Conservation (phyloP, 2,888 invertebrate species). For the Hydrotaea diabolus region DNA sequence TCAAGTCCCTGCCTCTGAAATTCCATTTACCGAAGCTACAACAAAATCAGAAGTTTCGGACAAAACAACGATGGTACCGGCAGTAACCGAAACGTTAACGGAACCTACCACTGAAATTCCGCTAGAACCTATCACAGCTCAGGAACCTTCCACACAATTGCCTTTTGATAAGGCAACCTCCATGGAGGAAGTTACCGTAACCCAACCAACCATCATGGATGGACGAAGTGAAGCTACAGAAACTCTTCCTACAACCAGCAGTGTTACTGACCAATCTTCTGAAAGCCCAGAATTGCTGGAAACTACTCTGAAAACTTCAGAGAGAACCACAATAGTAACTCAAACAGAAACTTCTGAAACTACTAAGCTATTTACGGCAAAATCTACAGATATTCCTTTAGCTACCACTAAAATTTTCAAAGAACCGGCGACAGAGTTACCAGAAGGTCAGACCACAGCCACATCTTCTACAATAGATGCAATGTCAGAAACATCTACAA, state of each 20-base stretch:
- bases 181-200: background rate
- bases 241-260: too few species aligned
- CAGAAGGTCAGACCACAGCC: background rate
- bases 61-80: background rate
- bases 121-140: too few species aligned
- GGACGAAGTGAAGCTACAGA: background rate
- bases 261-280: too few species aligned
- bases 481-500: background rate
- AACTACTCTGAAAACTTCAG: too few species aligned
- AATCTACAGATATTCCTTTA: background rate
- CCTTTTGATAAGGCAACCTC: background rate
- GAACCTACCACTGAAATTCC: background rate
- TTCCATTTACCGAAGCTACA: background rate
- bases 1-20: too few species aligned
- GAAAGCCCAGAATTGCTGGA: too few species aligned
- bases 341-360: background rate
- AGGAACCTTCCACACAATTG: background rate
- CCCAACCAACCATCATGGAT: background rate
- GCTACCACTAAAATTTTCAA: background rate
- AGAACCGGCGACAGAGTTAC: background rate
- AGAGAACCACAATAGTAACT: background rate
- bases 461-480: background rate
- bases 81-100: too few species aligned
- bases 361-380: too few species aligned
- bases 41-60: background rate